phyloP scores from a whole-genome alignment of 2,888 invertebrate genomes.

The Cerastis rubricosa region DNA sequence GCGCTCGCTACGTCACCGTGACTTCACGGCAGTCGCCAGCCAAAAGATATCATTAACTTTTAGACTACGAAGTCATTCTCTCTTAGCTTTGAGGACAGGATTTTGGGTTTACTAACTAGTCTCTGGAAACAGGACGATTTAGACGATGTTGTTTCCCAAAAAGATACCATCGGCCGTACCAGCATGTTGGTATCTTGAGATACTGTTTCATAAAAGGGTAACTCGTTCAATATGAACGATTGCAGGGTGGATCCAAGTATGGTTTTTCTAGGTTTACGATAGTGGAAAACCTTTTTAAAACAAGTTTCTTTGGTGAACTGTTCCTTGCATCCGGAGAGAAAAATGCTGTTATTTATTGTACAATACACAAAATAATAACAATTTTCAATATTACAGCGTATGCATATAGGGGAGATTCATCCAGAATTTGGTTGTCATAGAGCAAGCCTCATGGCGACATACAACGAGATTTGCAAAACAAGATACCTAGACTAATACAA shows the following conservation, averaged over 20 bases:
- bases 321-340: background rate
- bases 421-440: background rate
- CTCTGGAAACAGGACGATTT: background rate
- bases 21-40: conserved; percentile 60
- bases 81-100: background rate
- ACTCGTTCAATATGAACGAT: background rate
- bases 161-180: background rate
- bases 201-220: background rate
- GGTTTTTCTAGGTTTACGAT: background rate
- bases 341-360: background rate
- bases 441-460: background rate
- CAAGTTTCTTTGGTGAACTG: background rate
- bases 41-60: conserved; percentile 59
- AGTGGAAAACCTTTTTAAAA: background rate
- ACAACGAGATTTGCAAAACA: background rate
- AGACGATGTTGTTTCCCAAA: background rate
- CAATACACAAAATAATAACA: background rate
- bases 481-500: background rate
- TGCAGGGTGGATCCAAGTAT: background rate
- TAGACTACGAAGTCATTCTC: conserved; percentile 39
- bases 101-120: background rate
- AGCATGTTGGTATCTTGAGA: background rate
- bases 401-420: background rate
- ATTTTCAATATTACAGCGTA: background rate
- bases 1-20: conserved; percentile 76